phyloP scores from a whole-genome alignment of 2,113 vertebrate species.

The Phrynosoma blainvillii region DNA sequence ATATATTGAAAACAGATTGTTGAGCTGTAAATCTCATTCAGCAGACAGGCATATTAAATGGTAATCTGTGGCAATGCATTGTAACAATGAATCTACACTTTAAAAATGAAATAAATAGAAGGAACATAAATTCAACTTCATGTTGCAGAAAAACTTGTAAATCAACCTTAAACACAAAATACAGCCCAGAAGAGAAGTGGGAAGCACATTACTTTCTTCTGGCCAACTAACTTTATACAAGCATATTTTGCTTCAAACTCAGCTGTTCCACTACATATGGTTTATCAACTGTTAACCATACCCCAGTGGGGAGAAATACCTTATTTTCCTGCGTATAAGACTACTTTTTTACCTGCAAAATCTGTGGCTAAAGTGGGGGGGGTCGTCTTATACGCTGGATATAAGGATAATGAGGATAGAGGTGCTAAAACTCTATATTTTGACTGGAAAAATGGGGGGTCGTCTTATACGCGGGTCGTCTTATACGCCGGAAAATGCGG shows the following conservation, averaged over 20 bases:
- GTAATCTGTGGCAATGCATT: not conserved
- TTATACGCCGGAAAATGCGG: no score
- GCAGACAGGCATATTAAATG: not conserved
- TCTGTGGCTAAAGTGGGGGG: no score
- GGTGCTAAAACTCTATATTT: no score
- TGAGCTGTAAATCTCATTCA: not conserved
- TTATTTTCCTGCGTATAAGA: no score
- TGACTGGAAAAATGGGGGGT: no score
- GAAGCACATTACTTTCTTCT: not conserved
- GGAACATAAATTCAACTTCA: not conserved
- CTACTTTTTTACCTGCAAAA: no score
- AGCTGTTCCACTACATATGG: not conserved
- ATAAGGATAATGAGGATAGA: no score
- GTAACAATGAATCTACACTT: not conserved
- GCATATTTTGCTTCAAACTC: not conserved
- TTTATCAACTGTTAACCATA: slow-evolving; percentile 31
- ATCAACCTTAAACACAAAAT: not conserved
- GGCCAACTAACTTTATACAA: not conserved
- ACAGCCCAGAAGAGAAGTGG: not conserved
- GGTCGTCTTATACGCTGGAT: no score
- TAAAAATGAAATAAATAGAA: not conserved
- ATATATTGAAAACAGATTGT: not conserved
- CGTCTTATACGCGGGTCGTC: no score
- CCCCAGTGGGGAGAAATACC: slow-evolving; percentile 34
- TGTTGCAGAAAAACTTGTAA: not conserved